Percentiles rank a stretch among this genome's conserved stretches.
phyloP scores from a whole-genome alignment of 2,113 vertebrate species.

The Actenoides hombroni region DNA sequence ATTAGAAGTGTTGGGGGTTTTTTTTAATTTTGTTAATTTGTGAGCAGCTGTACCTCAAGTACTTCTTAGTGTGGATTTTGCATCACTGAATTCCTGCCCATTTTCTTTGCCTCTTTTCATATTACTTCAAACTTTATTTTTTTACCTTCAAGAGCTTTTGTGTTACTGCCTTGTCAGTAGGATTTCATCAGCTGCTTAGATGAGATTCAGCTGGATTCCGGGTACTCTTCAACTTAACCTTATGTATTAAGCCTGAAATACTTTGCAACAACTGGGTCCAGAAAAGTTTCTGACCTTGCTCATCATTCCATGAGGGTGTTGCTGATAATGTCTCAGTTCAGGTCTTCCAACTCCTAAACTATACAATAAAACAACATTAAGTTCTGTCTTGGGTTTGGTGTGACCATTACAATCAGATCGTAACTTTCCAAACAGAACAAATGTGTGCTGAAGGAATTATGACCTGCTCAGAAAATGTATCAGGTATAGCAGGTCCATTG shows the following conservation, averaged over 20 bases:
- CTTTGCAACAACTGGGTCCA: not conserved
- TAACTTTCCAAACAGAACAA: constrained; percentile 16
- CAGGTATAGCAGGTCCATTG: not conserved
- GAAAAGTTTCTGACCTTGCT: constrained; percentile 45
- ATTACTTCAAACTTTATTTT: constrained; percentile 17
- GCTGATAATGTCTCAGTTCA: not conserved
- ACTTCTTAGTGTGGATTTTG: not conserved
- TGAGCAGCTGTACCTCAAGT: not conserved
- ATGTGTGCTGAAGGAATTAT: constrained; percentile 6
- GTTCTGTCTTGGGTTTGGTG: not conserved
- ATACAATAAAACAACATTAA: constrained; percentile 29
- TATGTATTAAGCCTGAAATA: not conserved
- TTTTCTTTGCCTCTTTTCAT: not conserved
- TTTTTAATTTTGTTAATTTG: not conserved
- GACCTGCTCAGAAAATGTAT: not conserved
- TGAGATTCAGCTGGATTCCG: not conserved
- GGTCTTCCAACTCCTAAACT: not conserved
- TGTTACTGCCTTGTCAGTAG: not conserved
- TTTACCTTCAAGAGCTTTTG: not conserved
- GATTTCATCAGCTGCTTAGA: not conserved
- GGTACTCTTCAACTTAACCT: not conserved
- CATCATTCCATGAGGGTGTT: not conserved
- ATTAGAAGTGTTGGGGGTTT: not conserved
- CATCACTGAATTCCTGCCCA: not conserved
- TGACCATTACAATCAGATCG: not conserved